These are phyloP conservation scores for Tympanoctomys barrerae DNA, from an alignment of 2,797 vertebrate genomes.

Conservation along the genomic window DNA sequence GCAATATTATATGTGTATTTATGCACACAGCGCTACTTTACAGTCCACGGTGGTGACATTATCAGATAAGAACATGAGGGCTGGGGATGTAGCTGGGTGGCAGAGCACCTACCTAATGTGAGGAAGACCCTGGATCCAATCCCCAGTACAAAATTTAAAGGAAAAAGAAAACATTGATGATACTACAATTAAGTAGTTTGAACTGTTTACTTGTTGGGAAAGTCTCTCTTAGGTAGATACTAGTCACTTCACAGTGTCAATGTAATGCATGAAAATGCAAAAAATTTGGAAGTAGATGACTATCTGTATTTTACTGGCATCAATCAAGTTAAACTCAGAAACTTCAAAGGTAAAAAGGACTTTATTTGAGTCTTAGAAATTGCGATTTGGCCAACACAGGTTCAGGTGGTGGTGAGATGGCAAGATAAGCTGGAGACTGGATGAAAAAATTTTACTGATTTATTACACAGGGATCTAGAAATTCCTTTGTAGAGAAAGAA, in stretches of 20 bases:
- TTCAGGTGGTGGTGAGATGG: background rate
- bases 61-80: background rate
- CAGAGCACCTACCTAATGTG: background rate
- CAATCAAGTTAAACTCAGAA: background rate
- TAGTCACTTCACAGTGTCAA: background rate
- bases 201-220: constrained; percentile 11
- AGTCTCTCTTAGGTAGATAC: background rate
- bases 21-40: background rate
- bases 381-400: background rate
- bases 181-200: background rate
- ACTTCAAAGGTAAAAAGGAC: background rate
- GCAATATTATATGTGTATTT: background rate
- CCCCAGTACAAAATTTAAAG: background rate
- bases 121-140: background rate
- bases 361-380: background rate
- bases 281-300: constrained; percentile 8
- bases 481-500: background rate
- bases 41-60: background rate
- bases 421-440: background rate
- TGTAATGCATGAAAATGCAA: background rate
- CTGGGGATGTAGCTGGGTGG: background rate
- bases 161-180: background rate
- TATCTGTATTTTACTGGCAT: background rate
- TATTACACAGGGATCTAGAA: background rate
- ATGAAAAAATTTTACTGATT: background rate